Evolutionary conservation across 2,113 vertebrate species (phyloP).

Genomic region (Glaucidium brasilianum): DNA sequence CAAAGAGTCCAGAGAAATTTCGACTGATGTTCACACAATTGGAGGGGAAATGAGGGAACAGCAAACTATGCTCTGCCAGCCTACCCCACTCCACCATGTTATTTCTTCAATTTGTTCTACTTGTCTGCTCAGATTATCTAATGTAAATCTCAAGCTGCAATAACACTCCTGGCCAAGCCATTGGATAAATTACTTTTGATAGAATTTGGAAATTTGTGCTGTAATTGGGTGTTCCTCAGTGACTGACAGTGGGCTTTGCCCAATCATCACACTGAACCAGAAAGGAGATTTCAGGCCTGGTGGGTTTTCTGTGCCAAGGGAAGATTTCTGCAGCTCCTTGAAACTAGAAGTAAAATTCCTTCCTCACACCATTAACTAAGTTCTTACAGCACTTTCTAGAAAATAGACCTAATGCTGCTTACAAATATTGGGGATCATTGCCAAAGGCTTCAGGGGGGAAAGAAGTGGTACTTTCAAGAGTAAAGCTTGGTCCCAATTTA

Average conservation of each 20-base stretch:
- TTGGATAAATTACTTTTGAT: background rate
- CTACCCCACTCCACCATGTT: background rate
- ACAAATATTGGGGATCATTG: background rate
- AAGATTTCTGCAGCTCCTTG: background rate
- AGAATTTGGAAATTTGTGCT: background rate
- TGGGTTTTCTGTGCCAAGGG: background rate
- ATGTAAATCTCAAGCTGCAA: background rate
- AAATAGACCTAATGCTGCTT: background rate
- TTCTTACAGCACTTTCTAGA: background rate
- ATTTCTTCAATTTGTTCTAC: conserved; percentile 34
- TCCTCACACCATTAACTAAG: background rate
- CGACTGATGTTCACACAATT: background rate
- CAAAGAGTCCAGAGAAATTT: background rate
- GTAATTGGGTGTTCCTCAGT: background rate
- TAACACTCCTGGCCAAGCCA: background rate
- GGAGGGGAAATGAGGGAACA: background rate
- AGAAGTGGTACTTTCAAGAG: background rate
- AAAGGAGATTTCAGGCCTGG: background rate
- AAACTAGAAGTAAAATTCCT: background rate
- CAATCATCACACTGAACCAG: background rate
- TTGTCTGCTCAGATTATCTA: conserved; percentile 39
- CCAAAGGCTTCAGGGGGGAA: background rate
- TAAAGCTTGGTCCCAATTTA: background rate
- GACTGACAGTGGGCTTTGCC: background rate
- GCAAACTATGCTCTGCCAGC: background rate